These are phyloP conservation scores for Peromyscus nudipes DNA, from an alignment of 2,797 vertebrate genomes.

Conservation along the genomic window DNA sequence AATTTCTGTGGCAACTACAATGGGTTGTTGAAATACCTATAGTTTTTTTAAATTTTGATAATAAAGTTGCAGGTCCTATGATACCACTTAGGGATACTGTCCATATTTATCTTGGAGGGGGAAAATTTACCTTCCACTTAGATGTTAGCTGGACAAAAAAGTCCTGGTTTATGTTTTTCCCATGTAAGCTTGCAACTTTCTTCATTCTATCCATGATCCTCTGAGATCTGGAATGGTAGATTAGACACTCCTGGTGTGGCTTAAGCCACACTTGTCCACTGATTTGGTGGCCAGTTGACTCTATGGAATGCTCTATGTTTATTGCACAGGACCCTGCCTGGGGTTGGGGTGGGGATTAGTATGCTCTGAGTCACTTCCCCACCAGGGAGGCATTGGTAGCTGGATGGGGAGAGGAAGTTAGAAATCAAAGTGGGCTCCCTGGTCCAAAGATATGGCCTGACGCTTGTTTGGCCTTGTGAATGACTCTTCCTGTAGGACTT, in stretches of 20 bases:
- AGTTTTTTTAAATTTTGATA: background rate
- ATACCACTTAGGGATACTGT: background rate
- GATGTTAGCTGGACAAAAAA: background rate
- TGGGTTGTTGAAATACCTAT: background rate
- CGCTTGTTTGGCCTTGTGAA: background rate
- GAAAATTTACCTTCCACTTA: background rate
- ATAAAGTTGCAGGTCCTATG: background rate
- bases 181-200: background rate
- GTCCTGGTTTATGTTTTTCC: background rate
- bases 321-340: background rate
- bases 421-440: background rate
- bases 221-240: background rate
- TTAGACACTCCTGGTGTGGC: background rate
- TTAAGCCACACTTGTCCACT: background rate
- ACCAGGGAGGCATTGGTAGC: background rate
- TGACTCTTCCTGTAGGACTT: background rate
- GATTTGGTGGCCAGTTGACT: background rate
- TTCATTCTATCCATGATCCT: background rate
- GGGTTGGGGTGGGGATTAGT: background rate
- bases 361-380: background rate
- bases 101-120: background rate
- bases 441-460: no score
- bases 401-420: background rate
- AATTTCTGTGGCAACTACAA: conserved; percentile 23
- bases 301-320: background rate